Base-by-base conservation (phyloP, 2,888 invertebrate species). In the Scaptomyza parva region DNA sequence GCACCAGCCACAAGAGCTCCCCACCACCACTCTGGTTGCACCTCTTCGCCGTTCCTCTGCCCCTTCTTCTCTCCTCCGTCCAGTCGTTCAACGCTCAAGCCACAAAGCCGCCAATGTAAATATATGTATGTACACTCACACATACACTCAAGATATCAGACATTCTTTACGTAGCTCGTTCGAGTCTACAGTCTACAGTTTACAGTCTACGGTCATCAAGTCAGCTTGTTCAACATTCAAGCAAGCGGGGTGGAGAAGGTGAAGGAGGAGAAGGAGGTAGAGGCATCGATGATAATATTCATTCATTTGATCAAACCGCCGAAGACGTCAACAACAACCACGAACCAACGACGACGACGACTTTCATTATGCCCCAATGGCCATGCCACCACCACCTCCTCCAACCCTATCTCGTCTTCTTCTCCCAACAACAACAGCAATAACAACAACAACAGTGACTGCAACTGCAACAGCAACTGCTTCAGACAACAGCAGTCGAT, bases 261-360 rank as follows among this genome's bases (percentile, higher is more conserved):
- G 18, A 6, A 47, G 47, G 6, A 22, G 18, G 6, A 12, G 24
- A 9, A 12, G 17, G 18, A 22, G 5, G 30, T 7, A 20, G 35
- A 55, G 78, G 74, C 78, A 81, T 86, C 84, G 85, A 85, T 87
- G 83, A 86, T 87, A 80, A 88, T 86, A 86, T 88, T 88, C 88
- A 88, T 88, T 88, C 88, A 88, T 88, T 88, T 88, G 88, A 88
- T 88, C 88, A 70, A 82, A 88, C 88, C 88, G 88, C 84, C 80
- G 77, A 76, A 80, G 83, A 84, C 74, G 73, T 76, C 73, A 68
- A 75, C 72, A 74, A 60, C 72, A 55, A 70, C 70, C 60, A 76
- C 70, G 60, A 63, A 47, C 14, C 28, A 11, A 28, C 28, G 28
- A 28, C 63, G 64, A 77, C 77, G 78, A 78, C 70, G 80, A 80